Conservation (phyloP, 2,888 invertebrate genomes). For the Schizotus pectinicornis region DNA sequence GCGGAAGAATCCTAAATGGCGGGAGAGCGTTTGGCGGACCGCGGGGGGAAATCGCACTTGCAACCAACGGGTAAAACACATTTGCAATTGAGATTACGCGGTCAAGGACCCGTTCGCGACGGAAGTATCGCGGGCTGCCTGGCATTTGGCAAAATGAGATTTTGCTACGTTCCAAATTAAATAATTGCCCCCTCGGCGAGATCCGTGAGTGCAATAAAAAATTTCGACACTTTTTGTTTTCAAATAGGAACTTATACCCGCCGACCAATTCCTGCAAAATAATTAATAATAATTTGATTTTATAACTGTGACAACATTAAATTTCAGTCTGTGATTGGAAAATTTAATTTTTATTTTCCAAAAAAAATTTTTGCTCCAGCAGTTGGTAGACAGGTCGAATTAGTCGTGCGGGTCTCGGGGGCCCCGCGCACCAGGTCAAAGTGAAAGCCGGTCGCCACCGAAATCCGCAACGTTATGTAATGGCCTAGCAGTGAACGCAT, state of each 20-base stretch:
- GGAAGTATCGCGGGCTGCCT: conserved; percentile 24
- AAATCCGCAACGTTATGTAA: conserved; percentile 39
- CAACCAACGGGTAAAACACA: conserved; percentile 1
- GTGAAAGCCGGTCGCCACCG: conserved; percentile 41
- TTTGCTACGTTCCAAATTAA: conserved; percentile 1
- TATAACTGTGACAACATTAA: too few species aligned
- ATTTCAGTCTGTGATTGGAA: too few species aligned
- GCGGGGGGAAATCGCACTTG: too few species aligned
- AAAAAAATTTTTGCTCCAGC: too few species aligned
- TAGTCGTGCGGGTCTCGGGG: conserved; percentile 9
- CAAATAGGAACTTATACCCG: too few species aligned
- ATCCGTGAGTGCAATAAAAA: too few species aligned
- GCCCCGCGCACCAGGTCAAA: conserved; percentile 37
- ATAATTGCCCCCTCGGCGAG: background rate
- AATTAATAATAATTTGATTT: too few species aligned
- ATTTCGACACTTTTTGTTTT: too few species aligned
- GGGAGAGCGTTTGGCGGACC: background rate
- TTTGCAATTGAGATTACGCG: conserved; percentile 53
- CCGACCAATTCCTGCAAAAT: too few species aligned
- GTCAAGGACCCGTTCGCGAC: conserved; percentile 46
- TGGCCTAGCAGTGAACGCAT: conserved; percentile 4
- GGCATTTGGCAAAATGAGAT: conserved; percentile 20
- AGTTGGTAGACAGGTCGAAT: too few species aligned
- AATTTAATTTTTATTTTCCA: too few species aligned
- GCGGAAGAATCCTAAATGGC: conserved; percentile 18